These are phyloP conservation scores for western clawed frog (Xenopus tropicalis) DNA, from an alignment of 2,113 vertebrate genomes.

Conservation along the genomic window DNA sequence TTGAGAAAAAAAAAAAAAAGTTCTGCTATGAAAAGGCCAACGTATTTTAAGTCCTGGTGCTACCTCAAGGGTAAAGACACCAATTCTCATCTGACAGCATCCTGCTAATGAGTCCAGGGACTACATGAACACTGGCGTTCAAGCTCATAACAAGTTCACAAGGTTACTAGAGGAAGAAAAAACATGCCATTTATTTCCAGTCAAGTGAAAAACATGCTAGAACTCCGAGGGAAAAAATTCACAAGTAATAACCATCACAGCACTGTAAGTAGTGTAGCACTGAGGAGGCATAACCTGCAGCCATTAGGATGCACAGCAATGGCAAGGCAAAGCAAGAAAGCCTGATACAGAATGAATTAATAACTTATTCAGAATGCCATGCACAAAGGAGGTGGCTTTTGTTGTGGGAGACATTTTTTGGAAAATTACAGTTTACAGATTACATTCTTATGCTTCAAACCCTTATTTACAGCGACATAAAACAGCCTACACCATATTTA, in stretches of 20 bases:
- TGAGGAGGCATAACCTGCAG: background rate
- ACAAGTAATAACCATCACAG: background rate
- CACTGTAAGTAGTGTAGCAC: background rate
- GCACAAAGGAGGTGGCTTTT: background rate
- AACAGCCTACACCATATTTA: no score
- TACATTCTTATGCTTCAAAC: no score
- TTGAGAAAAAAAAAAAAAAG: conserved; percentile 16
- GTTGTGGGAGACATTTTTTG: no score
- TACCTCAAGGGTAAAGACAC: conserved; percentile 29
- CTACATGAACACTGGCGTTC: conserved; percentile 5
- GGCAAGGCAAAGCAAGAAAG: background rate
- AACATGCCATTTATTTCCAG: background rate
- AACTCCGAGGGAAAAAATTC: background rate
- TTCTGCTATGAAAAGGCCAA: background rate
- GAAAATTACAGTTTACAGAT: no score
- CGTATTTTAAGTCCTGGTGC: conserved; percentile 19
- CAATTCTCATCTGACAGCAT: conserved; percentile 18
- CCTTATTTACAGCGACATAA: no score
- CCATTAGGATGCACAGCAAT: background rate
- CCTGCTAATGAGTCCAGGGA: conserved; percentile 28
- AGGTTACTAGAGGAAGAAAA: background rate
- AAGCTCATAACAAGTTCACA: conserved; percentile 18
- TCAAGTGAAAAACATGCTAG: conserved; percentile 11
- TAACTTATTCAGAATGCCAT: background rate
- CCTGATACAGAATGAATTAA: background rate